A percentile compares a stretch with the other conserved stretches of the same genome.
These are phyloP conservation scores for Harpagoxenus sublaevis DNA, from an alignment of 2,888 invertebrate species.

Conservation along the genomic window DNA sequence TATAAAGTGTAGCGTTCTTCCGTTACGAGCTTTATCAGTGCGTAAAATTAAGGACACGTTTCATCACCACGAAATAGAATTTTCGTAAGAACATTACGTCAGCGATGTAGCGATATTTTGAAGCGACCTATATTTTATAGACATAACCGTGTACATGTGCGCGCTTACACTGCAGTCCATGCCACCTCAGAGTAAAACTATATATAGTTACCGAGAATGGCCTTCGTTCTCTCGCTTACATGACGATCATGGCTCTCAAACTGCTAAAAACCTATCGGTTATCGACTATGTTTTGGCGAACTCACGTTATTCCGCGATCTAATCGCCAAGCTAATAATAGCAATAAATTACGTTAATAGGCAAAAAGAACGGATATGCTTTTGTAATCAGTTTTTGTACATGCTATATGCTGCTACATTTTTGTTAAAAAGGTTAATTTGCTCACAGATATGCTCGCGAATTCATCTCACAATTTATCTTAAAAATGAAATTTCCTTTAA, in stretches of 20 bases:
- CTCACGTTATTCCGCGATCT: conserved; percentile 3
- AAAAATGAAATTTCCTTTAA: neutral
- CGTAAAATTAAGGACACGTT: conserved; percentile 13
- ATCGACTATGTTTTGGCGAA: conserved; percentile 51
- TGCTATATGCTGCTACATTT: neutral
- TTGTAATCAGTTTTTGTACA: neutral
- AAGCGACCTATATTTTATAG: conserved; percentile 53
- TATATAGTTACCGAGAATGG: conserved; percentile 65
- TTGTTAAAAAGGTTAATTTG: conserved; percentile 9
- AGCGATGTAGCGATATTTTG: conserved; percentile 24
- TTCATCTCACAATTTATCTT: neutral
- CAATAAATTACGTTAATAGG: conserved; percentile 24
- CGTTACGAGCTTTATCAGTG: conserved; percentile 29
- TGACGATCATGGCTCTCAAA: conserved; percentile 67
- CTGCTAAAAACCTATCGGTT: conserved; percentile 58
- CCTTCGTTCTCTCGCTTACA: conserved; percentile 67
- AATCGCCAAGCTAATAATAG: neutral
- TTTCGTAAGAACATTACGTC: conserved; percentile 41
- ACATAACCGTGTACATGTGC: conserved; percentile 4
- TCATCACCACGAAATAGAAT: conserved; percentile 21
- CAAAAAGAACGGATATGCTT: neutral
- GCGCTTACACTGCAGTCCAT: conserved; percentile 22
- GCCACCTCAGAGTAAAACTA: conserved; percentile 55
- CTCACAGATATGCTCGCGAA: neutral
- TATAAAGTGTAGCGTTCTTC: conserved; percentile 3